phyloP scores from a whole-genome alignment of 2,113 vertebrate species.

The Morone saxatilis region DNA sequence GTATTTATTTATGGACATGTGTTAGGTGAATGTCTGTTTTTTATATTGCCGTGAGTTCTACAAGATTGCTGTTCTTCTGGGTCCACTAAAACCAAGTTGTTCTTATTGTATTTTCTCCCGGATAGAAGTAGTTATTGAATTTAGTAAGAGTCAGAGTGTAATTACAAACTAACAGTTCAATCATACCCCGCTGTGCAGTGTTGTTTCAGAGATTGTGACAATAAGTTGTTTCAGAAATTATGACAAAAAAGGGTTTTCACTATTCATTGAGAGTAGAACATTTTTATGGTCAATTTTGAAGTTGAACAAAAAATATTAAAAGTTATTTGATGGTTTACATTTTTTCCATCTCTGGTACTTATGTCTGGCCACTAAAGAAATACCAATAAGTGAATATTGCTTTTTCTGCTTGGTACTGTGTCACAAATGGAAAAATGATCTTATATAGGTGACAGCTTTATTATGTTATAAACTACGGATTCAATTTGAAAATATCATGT shows the following conservation, averaged over 20 bases:
- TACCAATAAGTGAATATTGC: slow-evolving; percentile 30
- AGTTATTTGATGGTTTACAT: neutral
- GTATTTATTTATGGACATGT: neutral
- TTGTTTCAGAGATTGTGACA: slow-evolving; percentile 12
- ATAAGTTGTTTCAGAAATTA: slow-evolving; percentile 1
- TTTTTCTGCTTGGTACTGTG: slow-evolving; percentile 19
- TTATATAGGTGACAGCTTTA: slow-evolving; percentile 33
- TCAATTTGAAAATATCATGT: slow-evolving; percentile 27
- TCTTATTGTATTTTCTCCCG: slow-evolving; percentile 39
- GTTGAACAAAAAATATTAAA: neutral
- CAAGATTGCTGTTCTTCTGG: slow-evolving; percentile 8
- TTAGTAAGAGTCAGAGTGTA: slow-evolving; percentile 24
- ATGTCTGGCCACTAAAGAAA: slow-evolving; percentile 22
- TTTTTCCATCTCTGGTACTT: slow-evolving; percentile 1
- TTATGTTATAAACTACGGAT: slow-evolving; percentile 24
- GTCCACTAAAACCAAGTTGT: neutral
- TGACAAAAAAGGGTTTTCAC: neutral
- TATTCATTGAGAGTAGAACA: neutral
- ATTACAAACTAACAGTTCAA: slow-evolving; percentile 33
- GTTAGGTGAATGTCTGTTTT: neutral
- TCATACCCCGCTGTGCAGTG: slow-evolving; percentile 6
- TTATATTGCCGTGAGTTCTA: neutral
- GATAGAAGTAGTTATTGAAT: slow-evolving; percentile 19
- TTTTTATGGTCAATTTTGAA: neutral
- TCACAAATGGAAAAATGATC: slow-evolving; percentile 35